Conservation (phyloP, 2,888 invertebrate genomes). For the Erebia palarica region DNA sequence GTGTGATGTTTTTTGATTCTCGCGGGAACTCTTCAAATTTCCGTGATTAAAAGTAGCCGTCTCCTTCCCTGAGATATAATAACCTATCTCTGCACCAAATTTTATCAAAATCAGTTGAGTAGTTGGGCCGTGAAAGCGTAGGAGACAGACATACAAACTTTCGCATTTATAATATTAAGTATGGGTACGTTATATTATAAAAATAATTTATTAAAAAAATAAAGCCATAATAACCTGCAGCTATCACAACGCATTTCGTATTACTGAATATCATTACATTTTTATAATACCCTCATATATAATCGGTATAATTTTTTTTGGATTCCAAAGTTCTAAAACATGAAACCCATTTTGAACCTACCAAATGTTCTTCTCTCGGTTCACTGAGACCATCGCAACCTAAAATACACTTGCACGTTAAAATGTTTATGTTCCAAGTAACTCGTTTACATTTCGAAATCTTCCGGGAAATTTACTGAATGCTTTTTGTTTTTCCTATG, state of each 20-base stretch:
- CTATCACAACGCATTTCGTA: neutral
- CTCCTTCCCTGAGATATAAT: no score
- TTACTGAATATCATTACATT: neutral
- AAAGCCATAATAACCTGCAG: neutral
- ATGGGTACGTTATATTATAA: no score
- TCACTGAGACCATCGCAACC: conserved; percentile 50
- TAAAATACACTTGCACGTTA: conserved; percentile 62
- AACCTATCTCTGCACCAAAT: no score
- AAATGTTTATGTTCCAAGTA: conserved; percentile 75
- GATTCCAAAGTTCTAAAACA: neutral
- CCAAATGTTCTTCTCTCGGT: conserved; percentile 19
- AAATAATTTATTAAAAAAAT: neutral
- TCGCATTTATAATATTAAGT: no score
- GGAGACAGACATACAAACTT: no score
- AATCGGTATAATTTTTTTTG: neutral
- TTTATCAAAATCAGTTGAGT: no score
- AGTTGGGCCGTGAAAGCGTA: no score
- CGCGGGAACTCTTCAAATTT: no score
- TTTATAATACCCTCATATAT: conserved; percentile 17
- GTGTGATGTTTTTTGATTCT: no score
- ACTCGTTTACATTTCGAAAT: conserved; percentile 68
- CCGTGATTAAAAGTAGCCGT: no score
- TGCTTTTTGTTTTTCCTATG: conserved; percentile 37
- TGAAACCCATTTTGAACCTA: conserved; percentile 2
- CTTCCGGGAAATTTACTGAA: conserved; percentile 58